Base-by-base conservation (phyloP, 2,797 vertebrate species). In the Microchirus variegatus region DNA sequence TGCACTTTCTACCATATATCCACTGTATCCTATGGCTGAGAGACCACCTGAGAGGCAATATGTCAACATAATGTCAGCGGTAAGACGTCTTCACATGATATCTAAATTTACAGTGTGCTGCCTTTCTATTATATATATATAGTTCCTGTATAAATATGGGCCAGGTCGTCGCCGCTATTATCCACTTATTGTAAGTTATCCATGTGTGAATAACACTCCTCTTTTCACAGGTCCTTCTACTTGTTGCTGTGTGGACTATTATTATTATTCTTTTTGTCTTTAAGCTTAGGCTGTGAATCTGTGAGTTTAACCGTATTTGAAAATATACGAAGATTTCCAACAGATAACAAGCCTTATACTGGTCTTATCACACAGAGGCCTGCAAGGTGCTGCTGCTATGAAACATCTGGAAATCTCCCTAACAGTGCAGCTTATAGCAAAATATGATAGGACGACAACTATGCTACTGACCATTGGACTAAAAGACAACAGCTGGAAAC, bases 41-140 rank as follows among this genome's bases (percentile, higher is more conserved):
- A 80, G 86, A 86, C 85, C 86, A 90, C 83, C 84, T 80, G 85
- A 87, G 84, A 87, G 76, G 68, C 68, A 66, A 84, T 88, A 77
- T 65, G 78, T 90, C 85, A 89, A 79, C 80, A 85, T 89, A 85
- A 87, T 88, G 83, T 88, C 80, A 84, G 70, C 80, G 60, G 82
- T 83, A 84, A 89, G 84, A 87, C 53, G 59, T 79, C 80, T 89
- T 78, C 81, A 82, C 78, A 49, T 87, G 80, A 81, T 85, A 87
- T 85, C 81, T 85, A 73, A 78, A 87, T 90, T 75, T 90, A 85
- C 87, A 82, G 74, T 70, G 82, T 59, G 62, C 83, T 85, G 78
- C 67, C 80, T 70, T 73, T 74, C 78, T 78, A 61, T 74, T 85
- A 77, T 70, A 81, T 75, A 60, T 71, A 46, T 75, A 60, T 71